Base-by-base conservation (phyloP, 2,797 vertebrate genomes). In the Sebastes hubbsi region DNA sequence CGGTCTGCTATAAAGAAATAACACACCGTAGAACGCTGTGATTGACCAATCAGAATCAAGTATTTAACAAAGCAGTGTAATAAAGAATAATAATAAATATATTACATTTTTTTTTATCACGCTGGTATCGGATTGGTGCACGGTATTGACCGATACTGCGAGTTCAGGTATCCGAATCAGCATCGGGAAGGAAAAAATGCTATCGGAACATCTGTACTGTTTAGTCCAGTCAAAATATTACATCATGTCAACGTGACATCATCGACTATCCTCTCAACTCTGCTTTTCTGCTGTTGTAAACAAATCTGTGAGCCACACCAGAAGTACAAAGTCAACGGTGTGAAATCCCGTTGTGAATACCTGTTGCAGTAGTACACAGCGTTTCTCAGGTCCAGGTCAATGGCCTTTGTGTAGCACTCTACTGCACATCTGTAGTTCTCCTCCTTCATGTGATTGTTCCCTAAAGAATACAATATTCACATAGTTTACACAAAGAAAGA, bases 361-460 rank as follows among this genome's bases (percentile, higher is more conserved):
- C 98, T 98, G 93, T 99, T 99, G 87, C 98, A 99, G 91, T 97
- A 99, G 94, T 99, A 99, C 56, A 99, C 98, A 0, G 98, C 98
- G 56, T 99, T 99, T 75, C 97, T 97, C 62, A 97, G 94, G 92
- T 99, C 98, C 96, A 99, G 64, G 76, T 98, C 96, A 69, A 99
- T 97, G 78, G 98, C 97, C 91, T 96, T 96, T 14, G 96, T 97
- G 80, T 99, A 99, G 88, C 98, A 98, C 72, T 97, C 98, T 90
- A 99, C 95, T 5, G 98, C 98, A 72, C 97, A 96, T 86, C 94
- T 92, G 71, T 97, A 99, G 89, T 98, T 99, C 94, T 99, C 98
- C 87, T 99, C 98, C 92, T 99, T 99, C 98, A 99, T 99, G 91
- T 98, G 97, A 88, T 98, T 99, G 91, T 99, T 99, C 71, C 98